These are phyloP conservation scores for Scolanthus callimorphus DNA, from an alignment of 92 coral and sea anemone species.

Conservation along the genomic window DNA sequence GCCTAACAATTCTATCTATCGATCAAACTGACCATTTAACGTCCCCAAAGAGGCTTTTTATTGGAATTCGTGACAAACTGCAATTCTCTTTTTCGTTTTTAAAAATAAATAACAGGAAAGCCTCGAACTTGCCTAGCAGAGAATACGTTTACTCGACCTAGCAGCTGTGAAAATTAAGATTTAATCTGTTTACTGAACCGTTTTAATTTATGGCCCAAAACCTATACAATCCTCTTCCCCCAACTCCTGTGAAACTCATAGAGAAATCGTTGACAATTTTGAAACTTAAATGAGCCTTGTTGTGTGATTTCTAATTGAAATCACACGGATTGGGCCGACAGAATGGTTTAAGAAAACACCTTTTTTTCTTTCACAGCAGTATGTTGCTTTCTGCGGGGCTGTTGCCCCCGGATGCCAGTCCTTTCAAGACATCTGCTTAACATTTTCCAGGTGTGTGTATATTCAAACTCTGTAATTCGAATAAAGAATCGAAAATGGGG, in stretches of 20 bases:
- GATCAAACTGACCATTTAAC: no score
- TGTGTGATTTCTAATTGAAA: neutral
- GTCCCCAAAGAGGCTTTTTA: no score
- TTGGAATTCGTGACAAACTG: slow-evolving; percentile 17
- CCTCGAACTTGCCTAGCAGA: no score
- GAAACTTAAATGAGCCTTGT: neutral
- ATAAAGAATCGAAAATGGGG: neutral
- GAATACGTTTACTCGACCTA: slow-evolving; percentile 16
- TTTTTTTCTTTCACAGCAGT: neutral
- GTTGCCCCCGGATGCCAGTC: slow-evolving; percentile 26
- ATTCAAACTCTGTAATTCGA: slow-evolving; percentile 7
- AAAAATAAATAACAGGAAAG: no score
- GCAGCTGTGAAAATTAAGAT: slow-evolving; percentile 86
- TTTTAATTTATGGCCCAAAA: slow-evolving; percentile 84
- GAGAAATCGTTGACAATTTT: neutral
- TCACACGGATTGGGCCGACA: neutral
- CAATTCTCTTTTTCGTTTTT: no score
- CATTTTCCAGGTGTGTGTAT: slow-evolving; percentile 88
- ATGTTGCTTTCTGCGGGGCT: neutral
- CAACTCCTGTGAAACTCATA: no score
- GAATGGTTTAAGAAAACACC: neutral
- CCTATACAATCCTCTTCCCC: neutral
- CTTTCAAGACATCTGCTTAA: slow-evolving; percentile 65
- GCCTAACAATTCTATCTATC: neutral
- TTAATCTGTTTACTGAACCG: slow-evolving; percentile 85